These are phyloP conservation scores for Apodemia duryi DNA, from an alignment of 2,888 invertebrate genomes.

Conservation along the genomic window DNA sequence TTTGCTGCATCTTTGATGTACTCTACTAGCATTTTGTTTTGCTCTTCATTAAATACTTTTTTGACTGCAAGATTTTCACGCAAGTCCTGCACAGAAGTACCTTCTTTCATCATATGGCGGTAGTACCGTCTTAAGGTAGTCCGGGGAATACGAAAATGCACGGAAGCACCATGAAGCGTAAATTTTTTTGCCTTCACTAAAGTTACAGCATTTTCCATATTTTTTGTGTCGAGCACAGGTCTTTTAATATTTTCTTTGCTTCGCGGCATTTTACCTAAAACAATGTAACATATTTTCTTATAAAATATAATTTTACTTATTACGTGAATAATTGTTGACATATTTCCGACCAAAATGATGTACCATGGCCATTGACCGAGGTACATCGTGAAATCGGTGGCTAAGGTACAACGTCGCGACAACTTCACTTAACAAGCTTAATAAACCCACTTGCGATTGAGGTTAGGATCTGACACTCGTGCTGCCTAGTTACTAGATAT, in stretches of 20 bases:
- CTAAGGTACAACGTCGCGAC: too few relatives aligned
- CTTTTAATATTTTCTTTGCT: constrained; percentile 20
- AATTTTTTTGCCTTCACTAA: neutral
- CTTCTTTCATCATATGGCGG: constrained; percentile 17
- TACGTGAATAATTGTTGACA: too few relatives aligned
- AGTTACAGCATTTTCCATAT: constrained; percentile 15
- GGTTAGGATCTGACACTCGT: too few relatives aligned
- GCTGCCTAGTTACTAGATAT: too few relatives aligned
- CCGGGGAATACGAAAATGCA: constrained; percentile 18
- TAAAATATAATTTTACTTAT: neutral
- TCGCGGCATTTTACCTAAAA: constrained; percentile 19
- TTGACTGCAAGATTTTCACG: constrained; percentile 16
- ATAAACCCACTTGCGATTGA: too few relatives aligned
- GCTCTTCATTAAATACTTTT: constrained; percentile 16
- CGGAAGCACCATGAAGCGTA: neutral
- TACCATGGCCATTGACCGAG: too few relatives aligned
- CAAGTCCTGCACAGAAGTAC: constrained; percentile 9
- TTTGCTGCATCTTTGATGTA: constrained; percentile 17
- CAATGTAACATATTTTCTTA: neutral
- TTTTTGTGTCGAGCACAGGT: constrained; percentile 4
- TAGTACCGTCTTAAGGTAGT: constrained; percentile 18
- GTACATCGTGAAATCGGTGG: too few relatives aligned
- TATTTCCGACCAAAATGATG: too few relatives aligned
- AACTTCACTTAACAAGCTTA: too few relatives aligned
- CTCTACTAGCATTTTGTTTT: constrained; percentile 13